Evolutionary conservation across 2,113 vertebrate genomes (phyloP).

Genomic region (Dolichotis patagonum): DNA sequence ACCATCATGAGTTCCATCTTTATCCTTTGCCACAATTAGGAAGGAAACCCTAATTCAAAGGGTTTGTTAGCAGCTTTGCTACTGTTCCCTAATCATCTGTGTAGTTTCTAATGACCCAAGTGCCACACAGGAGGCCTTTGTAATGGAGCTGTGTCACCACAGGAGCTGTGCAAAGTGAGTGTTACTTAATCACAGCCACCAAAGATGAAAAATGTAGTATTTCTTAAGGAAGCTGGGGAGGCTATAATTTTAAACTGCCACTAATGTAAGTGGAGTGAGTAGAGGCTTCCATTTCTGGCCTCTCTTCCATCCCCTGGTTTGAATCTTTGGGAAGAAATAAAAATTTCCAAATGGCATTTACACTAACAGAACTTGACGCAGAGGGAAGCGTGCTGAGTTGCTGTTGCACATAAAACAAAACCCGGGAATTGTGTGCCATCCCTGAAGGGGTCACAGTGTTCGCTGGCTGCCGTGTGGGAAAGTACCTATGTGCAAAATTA

Average conservation of each 20-base stretch:
- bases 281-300: constrained; percentile 54
- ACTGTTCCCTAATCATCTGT: constrained; percentile 61
- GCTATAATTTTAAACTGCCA: constrained; percentile 74
- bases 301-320: constrained; percentile 53
- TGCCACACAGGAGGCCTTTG: constrained; percentile 72
- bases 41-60: constrained; percentile 58
- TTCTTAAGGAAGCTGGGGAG: constrained; percentile 62
- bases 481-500: accelerated
- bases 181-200: constrained; percentile 76
- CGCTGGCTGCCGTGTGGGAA: accelerated
- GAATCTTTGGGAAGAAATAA: constrained; percentile 69
- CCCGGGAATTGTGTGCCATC: accelerated
- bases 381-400: background rate
- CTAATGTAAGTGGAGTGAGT: constrained; percentile 53
- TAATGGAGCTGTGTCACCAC: constrained; percentile 63
- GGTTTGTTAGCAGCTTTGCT: constrained; percentile 63
- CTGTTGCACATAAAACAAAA: background rate
- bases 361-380: constrained; percentile 18
- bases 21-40: constrained; percentile 49
- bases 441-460: accelerated
- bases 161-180: constrained; percentile 61
- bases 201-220: constrained; percentile 73
- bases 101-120: constrained; percentile 66
- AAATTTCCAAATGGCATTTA: constrained; percentile 56
- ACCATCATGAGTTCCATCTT: background rate